phyloP scores from a whole-genome alignment of 2,113 vertebrate genomes.

The Chionodraco myersi region DNA sequence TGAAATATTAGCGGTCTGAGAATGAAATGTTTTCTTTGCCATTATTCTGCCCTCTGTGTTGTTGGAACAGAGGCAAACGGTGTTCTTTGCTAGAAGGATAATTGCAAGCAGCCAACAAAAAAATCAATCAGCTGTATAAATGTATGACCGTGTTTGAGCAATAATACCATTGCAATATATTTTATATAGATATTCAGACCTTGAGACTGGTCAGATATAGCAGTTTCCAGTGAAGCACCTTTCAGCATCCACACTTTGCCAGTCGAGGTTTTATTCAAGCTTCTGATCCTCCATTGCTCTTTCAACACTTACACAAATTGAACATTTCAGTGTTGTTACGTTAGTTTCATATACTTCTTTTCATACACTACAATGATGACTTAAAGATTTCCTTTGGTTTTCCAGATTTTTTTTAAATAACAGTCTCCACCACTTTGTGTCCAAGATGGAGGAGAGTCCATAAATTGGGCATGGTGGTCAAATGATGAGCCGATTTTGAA shows the following conservation, averaged over 20 bases:
- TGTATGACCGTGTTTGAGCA: background rate
- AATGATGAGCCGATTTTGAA: constrained; percentile 76
- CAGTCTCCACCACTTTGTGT: constrained; percentile 37
- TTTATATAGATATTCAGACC: background rate
- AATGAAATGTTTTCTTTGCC: background rate
- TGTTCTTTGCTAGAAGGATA: background rate
- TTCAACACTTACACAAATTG: background rate
- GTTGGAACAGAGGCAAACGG: background rate
- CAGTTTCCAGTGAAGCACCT: background rate
- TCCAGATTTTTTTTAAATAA: constrained; percentile 52
- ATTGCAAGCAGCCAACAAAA: background rate
- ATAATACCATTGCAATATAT: background rate
- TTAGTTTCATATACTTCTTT: constrained; percentile 18
- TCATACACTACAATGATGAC: constrained; percentile 12
- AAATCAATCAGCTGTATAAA: background rate
- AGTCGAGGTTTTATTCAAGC: background rate
- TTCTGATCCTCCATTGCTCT: background rate
- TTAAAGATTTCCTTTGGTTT: constrained; percentile 46
- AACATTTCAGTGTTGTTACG: constrained; percentile 15
- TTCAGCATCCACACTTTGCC: background rate
- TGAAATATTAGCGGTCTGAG: too few relatives aligned
- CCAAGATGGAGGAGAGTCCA: constrained; percentile 53
- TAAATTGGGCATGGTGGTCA: constrained; percentile 66
- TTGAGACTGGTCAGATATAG: background rate
- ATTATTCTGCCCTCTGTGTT: background rate